Conservation (phyloP, 2,888 invertebrate genomes). For the Notocelia uddmanniana region DNA sequence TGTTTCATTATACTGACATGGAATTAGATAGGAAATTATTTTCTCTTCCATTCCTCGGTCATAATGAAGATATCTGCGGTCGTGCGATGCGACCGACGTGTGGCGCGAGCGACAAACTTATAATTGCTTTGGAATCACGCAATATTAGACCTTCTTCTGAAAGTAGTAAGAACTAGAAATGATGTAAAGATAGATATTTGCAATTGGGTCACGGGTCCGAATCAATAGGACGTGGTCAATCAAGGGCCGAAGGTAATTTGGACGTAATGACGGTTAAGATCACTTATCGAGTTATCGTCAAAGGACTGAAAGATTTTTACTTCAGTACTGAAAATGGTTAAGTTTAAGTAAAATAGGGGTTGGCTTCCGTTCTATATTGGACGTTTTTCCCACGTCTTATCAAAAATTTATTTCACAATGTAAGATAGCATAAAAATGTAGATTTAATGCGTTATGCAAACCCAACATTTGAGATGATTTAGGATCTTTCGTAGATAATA, state of each 20-base stretch:
- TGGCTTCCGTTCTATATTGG: neutral
- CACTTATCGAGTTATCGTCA: slow-evolving; percentile 18
- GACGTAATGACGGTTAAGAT: slow-evolving; percentile 27
- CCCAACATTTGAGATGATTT: too few species aligned
- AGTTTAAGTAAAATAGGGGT: neutral
- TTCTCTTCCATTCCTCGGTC: slow-evolving; percentile 21
- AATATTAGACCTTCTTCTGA: slow-evolving; percentile 7
- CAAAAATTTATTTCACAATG: too few species aligned
- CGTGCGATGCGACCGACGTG: slow-evolving; percentile 23
- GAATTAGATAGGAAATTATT: slow-evolving; percentile 16
- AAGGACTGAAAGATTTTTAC: slow-evolving; percentile 7
- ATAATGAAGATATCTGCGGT: slow-evolving; percentile 31
- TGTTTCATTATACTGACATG: slow-evolving; percentile 28
- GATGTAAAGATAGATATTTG: neutral
- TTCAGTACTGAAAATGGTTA: neutral
- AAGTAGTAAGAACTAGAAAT: slow-evolving; percentile 4
- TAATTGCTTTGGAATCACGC: neutral
- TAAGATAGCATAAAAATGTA: too few species aligned
- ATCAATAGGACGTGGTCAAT: slow-evolving; percentile 45
- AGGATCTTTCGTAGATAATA: too few species aligned
- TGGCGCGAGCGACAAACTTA: neutral
- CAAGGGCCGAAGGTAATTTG: slow-evolving; percentile 21
- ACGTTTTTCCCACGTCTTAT: neutral
- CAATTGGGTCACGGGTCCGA: slow-evolving; percentile 41
- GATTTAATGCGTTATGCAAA: too few species aligned